These are phyloP conservation scores for Antheraea pernyi DNA, from an alignment of 1,140 invertebrate species.

Conservation along the genomic window DNA sequence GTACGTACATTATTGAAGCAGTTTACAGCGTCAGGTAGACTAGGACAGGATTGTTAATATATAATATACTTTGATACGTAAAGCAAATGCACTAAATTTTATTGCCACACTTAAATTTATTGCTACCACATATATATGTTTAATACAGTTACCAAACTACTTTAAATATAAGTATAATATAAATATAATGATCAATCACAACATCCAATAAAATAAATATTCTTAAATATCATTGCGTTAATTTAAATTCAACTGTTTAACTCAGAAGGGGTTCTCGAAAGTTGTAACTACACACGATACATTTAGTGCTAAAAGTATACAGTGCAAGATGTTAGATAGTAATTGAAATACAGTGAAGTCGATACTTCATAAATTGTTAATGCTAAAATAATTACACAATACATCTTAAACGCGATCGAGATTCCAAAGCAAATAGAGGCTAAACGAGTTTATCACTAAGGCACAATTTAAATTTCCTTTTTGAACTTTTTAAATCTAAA, in stretches of 20 bases:
- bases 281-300: slow-evolving; percentile 36
- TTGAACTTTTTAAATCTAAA: slow-evolving; percentile 75
- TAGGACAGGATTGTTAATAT: slow-evolving; percentile 40
- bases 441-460: slow-evolving; percentile 71
- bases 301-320: slow-evolving; percentile 42
- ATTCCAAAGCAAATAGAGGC: slow-evolving; percentile 58
- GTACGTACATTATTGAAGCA: slow-evolving; percentile 59
- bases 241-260: slow-evolving; percentile 53
- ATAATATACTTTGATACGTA: slow-evolving; percentile 62
- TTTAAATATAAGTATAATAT: slow-evolving; percentile 56
- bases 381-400: slow-evolving; percentile 26
- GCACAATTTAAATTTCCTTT: slow-evolving; percentile 76
- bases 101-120: slow-evolving; percentile 76
- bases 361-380: slow-evolving; percentile 23
- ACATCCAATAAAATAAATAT: slow-evolving; percentile 73
- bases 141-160: slow-evolving; percentile 42
- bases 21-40: slow-evolving; percentile 62
- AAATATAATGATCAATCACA: slow-evolving; percentile 73
- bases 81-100: slow-evolving; percentile 73
- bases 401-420: slow-evolving; percentile 25
- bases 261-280: slow-evolving; percentile 54
- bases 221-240: slow-evolving; percentile 71
- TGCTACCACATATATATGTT: slow-evolving; percentile 69
- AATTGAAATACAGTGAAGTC: slow-evolving; percentile 26
- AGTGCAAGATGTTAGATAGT: slow-evolving; percentile 38